These are phyloP conservation scores for Lamellibrachia satsuma DNA, from an alignment of 2,888 invertebrate species.

Conservation along the genomic window DNA sequence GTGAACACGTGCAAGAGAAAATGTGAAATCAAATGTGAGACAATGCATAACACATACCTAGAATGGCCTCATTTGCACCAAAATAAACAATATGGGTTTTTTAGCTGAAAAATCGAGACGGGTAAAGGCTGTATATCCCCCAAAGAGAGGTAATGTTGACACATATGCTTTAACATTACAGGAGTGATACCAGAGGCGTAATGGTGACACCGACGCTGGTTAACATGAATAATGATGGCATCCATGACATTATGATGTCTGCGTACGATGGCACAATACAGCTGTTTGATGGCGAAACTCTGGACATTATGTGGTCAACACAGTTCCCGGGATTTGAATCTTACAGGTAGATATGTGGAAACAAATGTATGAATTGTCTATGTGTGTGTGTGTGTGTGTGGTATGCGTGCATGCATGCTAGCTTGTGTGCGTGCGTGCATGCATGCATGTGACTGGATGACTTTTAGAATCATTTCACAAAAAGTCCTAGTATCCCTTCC, in stretches of 20 bases:
- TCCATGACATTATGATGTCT: constrained; percentile 56
- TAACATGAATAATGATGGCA: constrained; percentile 58
- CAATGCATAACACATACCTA: no score
- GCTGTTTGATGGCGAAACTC: constrained; percentile 54
- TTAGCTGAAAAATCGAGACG: no score
- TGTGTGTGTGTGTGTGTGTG: background rate
- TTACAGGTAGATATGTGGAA: constrained; percentile 50
- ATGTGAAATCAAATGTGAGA: no score
- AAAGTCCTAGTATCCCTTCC: constrained; percentile 27
- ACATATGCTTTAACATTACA: background rate
- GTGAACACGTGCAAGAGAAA: no score
- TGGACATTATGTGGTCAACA: constrained; percentile 52
- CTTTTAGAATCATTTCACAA: no score
- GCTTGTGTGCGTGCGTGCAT: no score
- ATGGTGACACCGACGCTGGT: constrained; percentile 60
- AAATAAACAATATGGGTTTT: no score
- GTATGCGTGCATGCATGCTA: no score
- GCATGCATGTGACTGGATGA: no score
- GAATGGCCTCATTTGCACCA: no score
- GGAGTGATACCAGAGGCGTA: constrained; percentile 51
- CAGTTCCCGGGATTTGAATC: constrained; percentile 54
- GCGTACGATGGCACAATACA: constrained; percentile 57
- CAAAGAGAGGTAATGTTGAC: no score
- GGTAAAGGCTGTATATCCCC: no score
- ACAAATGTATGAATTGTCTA: background rate